Percentiles rank a stretch among this genome's conserved stretches.
Evolutionary conservation across 2,888 invertebrate genomes (phyloP).

Genomic region (Dromius quadrimaculatus): DNA sequence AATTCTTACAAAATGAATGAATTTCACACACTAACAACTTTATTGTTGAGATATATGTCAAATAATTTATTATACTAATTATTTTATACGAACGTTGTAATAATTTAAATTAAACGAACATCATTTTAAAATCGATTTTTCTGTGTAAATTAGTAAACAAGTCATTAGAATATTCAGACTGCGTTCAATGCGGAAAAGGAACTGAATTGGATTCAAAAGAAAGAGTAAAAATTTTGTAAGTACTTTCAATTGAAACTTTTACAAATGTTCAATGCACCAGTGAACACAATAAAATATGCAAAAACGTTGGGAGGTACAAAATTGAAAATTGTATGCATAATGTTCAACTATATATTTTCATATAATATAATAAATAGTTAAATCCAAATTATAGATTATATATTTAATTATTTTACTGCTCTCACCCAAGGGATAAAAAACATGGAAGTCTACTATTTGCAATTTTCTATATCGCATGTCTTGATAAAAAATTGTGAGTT

Average conservation of each 20-base stretch:
- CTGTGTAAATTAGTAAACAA: neutral
- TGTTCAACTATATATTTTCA: no score
- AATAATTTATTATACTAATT: slow-evolving; percentile 27
- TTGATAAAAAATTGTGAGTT: no score
- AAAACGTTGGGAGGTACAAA: slow-evolving; percentile 23
- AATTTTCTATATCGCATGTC: no score
- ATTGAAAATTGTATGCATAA: slow-evolving; percentile 24
- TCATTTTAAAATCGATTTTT: neutral
- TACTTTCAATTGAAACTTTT: slow-evolving; percentile 29
- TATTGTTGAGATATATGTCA: slow-evolving; percentile 16
- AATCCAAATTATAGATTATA: no score
- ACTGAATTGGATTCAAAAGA: slow-evolving; percentile 3
- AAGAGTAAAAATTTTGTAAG: slow-evolving; percentile 17
- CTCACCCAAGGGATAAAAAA: no score
- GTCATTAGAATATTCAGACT: neutral
- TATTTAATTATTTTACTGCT: no score
- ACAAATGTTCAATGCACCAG: slow-evolving; percentile 27
- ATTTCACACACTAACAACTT: slow-evolving; percentile 13
- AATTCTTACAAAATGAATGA: slow-evolving; percentile 18
- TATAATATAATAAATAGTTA: no score
- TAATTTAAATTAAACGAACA: neutral
- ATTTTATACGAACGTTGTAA: slow-evolving; percentile 17
- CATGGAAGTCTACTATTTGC: no score
- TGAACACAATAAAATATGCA: slow-evolving; percentile 7
- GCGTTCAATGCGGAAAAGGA: slow-evolving; percentile 22